phyloP scores from a whole-genome alignment of 1,140 invertebrate genomes.

The Rhyzopertha dominica region DNA sequence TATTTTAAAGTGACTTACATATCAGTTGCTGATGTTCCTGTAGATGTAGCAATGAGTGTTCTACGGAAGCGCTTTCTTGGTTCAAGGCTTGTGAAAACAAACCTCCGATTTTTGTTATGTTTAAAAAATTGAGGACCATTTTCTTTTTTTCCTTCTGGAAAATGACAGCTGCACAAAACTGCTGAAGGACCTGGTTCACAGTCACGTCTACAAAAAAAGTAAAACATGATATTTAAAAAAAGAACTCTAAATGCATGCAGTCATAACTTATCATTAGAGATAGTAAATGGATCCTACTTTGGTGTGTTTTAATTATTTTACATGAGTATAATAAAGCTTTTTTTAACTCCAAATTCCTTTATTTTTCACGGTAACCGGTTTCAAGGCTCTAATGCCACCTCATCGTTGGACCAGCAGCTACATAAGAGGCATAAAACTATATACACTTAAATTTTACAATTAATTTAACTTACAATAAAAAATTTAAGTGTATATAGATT shows the following conservation, averaged over 20 bases:
- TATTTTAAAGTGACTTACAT: background rate
- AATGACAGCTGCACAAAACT: conserved; percentile 12
- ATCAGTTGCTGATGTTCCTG: conserved; percentile 3
- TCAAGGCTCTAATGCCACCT: no score
- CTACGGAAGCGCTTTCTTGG: conserved; percentile 4
- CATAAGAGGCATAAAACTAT: no score
- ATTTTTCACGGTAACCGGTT: no score
- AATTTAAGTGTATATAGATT: no score
- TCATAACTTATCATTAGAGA: no score
- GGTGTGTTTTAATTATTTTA: no score
- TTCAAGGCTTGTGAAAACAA: conserved; percentile 11
- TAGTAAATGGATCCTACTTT: no score
- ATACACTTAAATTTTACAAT: no score
- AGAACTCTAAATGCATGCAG: no score
- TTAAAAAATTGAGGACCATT: conserved; percentile 16
- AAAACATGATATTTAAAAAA: conserved; percentile 1
- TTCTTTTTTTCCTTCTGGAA: conserved; percentile 6
- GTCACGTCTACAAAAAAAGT: conserved; percentile 13
- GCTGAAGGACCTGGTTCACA: conserved; percentile 1
- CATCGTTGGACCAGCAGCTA: no score
- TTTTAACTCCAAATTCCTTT: no score
- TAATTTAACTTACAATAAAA: no score
- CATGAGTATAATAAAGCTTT: conserved; percentile 1
- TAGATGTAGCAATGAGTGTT: background rate
- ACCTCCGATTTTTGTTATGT: conserved; percentile 8